Evolutionary conservation across 1,140 invertebrate species (phyloP).

Genomic region (Orius insidiosus): DNA sequence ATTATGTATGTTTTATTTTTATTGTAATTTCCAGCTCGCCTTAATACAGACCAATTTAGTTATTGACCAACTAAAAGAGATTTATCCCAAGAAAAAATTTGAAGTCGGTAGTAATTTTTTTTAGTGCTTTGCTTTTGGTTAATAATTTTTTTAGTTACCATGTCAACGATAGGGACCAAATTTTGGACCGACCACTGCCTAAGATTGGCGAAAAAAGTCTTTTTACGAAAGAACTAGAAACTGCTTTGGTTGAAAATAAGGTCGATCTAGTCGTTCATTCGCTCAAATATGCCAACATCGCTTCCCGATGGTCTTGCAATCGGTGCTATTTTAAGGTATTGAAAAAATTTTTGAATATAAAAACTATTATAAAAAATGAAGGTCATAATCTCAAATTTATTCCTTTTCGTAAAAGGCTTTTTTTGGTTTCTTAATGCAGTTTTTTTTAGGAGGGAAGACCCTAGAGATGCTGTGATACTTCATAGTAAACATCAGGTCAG

Average conservation of each 20-base stretch:
- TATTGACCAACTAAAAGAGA: conserved; percentile 45
- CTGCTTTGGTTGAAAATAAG: conserved; percentile 53
- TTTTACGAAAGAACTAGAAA: conserved; percentile 89
- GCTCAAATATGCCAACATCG: conserved; percentile 81
- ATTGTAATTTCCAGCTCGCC: conserved; percentile 37
- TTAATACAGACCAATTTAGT: conserved; percentile 62
- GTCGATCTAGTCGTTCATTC: conserved; percentile 98
- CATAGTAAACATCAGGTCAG: conserved; percentile 44
- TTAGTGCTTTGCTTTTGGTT: too few species aligned
- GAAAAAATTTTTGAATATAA: conserved; percentile 17
- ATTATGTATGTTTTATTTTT: conserved; percentile 3
- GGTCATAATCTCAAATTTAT: too few species aligned
- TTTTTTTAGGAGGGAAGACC: conserved; percentile 63
- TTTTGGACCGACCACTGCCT: conserved; percentile 72
- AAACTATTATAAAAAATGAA: too few species aligned
- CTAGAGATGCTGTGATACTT: conserved; percentile 76
- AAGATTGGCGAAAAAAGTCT: conserved; percentile 93
- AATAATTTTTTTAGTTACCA: conserved; percentile 49
- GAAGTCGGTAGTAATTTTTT: conserved; percentile 44
- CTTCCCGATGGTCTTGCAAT: conserved; percentile 75
- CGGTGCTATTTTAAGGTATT: conserved; percentile 64
- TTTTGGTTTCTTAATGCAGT: conserved; percentile 6
- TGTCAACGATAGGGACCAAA: conserved; percentile 85
- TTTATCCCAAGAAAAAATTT: conserved; percentile 48
- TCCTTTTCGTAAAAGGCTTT: conserved; percentile 5